phyloP scores from a whole-genome alignment of 2,797 vertebrate species.

The Darevskia nairensis region DNA sequence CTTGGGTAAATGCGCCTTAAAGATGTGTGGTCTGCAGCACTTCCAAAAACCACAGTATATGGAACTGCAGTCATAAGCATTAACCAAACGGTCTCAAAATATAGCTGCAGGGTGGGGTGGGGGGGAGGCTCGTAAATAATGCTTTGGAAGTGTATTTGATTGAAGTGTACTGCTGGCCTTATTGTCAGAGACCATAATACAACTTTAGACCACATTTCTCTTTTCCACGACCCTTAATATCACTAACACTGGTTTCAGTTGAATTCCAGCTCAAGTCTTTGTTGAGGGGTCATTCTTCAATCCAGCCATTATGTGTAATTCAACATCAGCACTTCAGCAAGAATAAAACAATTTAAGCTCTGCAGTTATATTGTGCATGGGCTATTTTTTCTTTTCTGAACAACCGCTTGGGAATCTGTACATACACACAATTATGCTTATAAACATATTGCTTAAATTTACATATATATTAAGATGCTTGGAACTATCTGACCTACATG shows the following conservation, averaged over 20 bases:
- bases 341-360: constrained; percentile 54
- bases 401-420: constrained; percentile 36
- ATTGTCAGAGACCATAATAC: constrained; percentile 48
- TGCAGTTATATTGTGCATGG: background rate
- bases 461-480: background rate
- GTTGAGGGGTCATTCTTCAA: constrained; percentile 67
- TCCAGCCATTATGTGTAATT: constrained; percentile 51
- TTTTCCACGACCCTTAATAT: constrained; percentile 62
- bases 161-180: constrained; percentile 38
- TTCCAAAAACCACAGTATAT: constrained; percentile 22
- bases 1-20: constrained; percentile 28
- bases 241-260: constrained; percentile 54
- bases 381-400: constrained; percentile 9
- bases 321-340: constrained; percentile 55
- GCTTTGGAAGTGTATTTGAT: constrained; percentile 49
- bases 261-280: constrained; percentile 67
- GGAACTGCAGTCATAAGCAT: constrained; percentile 22
- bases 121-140: background rate
- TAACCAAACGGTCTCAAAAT: constrained; percentile 37
- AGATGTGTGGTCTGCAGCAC: background rate
- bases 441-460: background rate
- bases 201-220: constrained; percentile 54
- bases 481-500: background rate
- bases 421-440: background rate
- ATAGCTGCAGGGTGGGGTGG: background rate